These are phyloP conservation scores for Sinocyclocheilus anshuiensis DNA, from an alignment of 2,113 vertebrate genomes.

Conservation along the genomic window DNA sequence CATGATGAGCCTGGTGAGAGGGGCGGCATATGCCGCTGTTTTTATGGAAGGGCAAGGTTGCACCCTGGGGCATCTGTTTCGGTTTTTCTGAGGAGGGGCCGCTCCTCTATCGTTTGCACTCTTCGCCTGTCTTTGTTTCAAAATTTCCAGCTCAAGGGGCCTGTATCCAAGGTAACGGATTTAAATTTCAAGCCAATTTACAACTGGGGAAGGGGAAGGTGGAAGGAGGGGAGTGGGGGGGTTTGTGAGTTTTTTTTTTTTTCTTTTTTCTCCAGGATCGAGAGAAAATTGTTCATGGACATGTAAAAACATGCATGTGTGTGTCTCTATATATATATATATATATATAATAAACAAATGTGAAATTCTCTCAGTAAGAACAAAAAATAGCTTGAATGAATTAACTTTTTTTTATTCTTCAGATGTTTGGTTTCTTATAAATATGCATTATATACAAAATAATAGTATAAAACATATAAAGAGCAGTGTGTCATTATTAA, in stretches of 20 bases:
- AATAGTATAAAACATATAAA: conserved; percentile 99
- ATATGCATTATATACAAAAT: conserved; percentile 99
- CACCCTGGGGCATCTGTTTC: conserved; percentile 83
- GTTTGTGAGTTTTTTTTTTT: conserved; percentile 56
- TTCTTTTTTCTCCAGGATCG: no score
- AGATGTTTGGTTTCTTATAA: conserved; percentile 96
- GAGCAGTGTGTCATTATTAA: conserved; percentile 99
- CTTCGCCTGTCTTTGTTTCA: conserved; percentile 80
- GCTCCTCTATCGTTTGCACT: conserved; percentile 79
- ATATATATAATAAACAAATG: no score
- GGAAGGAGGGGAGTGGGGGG: neutral
- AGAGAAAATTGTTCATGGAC: conserved; percentile 54
- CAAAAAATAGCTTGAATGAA: conserved; percentile 61
- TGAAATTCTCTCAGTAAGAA: no score
- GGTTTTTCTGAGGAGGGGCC: conserved; percentile 61
- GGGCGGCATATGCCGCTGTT: conserved; percentile 85
- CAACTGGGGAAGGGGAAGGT: conserved; percentile 22
- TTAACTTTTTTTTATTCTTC: conserved; percentile 86
- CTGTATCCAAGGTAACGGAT: conserved; percentile 81
- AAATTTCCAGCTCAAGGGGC: conserved; percentile 78
- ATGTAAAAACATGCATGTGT: neutral
- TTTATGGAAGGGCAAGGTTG: conserved; percentile 78
- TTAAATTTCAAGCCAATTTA: conserved; percentile 84
- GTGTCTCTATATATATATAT: no score
- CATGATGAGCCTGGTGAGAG: conserved; percentile 63